Percentiles rank a stretch among this genome's conserved stretches.
phyloP scores from a whole-genome alignment of 2,797 vertebrate species.

The Coracias cyanogaster region DNA sequence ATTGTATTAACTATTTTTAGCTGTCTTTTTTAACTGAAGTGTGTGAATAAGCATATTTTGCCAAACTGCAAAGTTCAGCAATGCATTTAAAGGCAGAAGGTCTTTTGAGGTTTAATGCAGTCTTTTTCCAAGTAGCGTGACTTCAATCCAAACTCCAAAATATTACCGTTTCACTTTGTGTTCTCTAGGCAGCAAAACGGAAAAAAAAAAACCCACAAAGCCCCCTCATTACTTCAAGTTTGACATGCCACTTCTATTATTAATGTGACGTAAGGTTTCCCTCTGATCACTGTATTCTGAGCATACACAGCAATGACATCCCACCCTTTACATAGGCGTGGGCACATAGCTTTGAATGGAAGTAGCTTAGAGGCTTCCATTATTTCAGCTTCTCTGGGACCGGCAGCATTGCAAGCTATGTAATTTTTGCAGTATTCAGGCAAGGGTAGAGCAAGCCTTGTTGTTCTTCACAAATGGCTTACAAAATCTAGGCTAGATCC shows the following conservation, averaged over 20 bases:
- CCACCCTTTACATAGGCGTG: neutral
- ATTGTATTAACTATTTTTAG: slow-evolving; percentile 50
- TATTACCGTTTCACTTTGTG: neutral
- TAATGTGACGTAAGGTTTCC: neutral
- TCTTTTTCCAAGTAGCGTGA: neutral
- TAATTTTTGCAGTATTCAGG: neutral
- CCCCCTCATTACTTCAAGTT: neutral
- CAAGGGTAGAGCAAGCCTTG: neutral
- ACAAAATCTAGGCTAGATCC: neutral
- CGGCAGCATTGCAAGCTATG: neutral
- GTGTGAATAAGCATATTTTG: slow-evolving; percentile 32
- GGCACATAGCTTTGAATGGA: neutral
- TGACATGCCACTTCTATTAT: neutral
- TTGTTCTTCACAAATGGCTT: neutral
- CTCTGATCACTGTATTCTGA: neutral
- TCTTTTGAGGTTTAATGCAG: slow-evolving; percentile 48
- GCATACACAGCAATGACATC: neutral
- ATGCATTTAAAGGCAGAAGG: slow-evolving; percentile 4
- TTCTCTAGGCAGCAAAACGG: neutral
- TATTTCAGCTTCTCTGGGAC: neutral
- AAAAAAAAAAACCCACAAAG: neutral
- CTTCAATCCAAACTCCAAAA: neutral
- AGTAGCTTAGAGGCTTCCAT: neutral
- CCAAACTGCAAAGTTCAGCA: slow-evolving; percentile 47
- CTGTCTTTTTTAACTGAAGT: slow-evolving; percentile 4